These are phyloP conservation scores for Argyra leucocephala DNA, from an alignment of 2,888 invertebrate species.

Conservation along the genomic window DNA sequence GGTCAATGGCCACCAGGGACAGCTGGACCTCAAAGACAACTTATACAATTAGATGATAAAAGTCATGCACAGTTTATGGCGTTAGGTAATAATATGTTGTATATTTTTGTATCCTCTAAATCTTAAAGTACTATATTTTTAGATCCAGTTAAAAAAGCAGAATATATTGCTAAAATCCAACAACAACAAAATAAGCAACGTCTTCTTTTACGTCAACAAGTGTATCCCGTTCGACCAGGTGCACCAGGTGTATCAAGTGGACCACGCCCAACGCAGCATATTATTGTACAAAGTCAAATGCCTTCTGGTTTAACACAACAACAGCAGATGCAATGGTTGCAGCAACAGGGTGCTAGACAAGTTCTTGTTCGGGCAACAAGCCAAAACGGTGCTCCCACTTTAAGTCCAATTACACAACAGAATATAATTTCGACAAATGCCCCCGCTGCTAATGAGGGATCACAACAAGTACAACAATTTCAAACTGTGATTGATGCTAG, in stretches of 20 bases:
- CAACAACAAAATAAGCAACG: slow-evolving; percentile 49
- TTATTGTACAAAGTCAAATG: slow-evolving; percentile 60
- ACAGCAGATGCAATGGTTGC: slow-evolving; percentile 60
- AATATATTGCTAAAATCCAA: slow-evolving; percentile 70
- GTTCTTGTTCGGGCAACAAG: slow-evolving; percentile 44
- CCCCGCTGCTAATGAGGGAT: slow-evolving; percentile 26
- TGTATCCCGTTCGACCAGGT: slow-evolving; percentile 41
- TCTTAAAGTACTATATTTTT: background rate
- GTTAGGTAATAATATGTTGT: slow-evolving; percentile 37
- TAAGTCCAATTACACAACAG: slow-evolving; percentile 38
- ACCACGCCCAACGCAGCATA: slow-evolving; percentile 49
- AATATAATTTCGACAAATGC: slow-evolving; percentile 18
- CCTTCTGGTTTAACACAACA: slow-evolving; percentile 55
- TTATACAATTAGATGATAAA: slow-evolving; percentile 73
- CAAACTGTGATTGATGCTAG: slow-evolving; percentile 23
- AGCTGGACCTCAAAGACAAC: slow-evolving; percentile 50
- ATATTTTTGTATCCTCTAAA: background rate
- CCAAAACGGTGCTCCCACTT: slow-evolving; percentile 35
- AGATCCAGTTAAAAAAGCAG: slow-evolving; percentile 66
- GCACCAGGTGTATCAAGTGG: slow-evolving; percentile 45
- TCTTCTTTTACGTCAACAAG: slow-evolving; percentile 49
- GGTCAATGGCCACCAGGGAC: slow-evolving; percentile 30
- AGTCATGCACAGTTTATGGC: slow-evolving; percentile 76
- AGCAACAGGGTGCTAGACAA: slow-evolving; percentile 54
- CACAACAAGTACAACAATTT: slow-evolving; percentile 27